Percentiles rank a stretch among this genome's conserved stretches.
phyloP scores from a whole-genome alignment of 2,113 vertebrate genomes.

The Malurus melanocephalus region DNA sequence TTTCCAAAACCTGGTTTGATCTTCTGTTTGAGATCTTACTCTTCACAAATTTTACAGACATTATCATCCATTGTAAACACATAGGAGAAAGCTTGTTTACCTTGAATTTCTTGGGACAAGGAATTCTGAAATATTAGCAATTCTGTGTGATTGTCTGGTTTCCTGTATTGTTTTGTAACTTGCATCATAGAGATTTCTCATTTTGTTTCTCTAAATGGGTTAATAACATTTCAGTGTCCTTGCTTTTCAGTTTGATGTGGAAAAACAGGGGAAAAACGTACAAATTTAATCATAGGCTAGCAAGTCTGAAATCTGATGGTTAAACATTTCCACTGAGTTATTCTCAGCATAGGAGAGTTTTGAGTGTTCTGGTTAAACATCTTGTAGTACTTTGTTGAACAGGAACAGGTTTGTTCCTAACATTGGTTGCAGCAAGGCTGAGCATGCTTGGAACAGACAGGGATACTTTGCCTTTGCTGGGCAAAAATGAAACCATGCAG shows the following conservation, averaged over 20 bases:
- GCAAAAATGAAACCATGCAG: not conserved
- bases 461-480: not conserved
- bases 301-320: conserved; percentile 17
- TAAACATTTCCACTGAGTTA: conserved; percentile 24
- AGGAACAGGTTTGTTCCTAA: not conserved
- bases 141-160: not conserved
- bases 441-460: not conserved
- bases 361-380: not conserved
- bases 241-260: conserved; percentile 40
- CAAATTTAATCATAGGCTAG: not conserved
- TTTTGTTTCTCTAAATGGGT: not conserved
- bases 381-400: not conserved
- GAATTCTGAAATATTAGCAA: not conserved
- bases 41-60: not conserved
- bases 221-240: not conserved
- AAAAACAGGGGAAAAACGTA: conserved; percentile 8
- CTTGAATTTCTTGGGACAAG: not conserved
- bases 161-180: not conserved
- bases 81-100: not conserved
- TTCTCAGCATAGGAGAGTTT: conserved; percentile 12
- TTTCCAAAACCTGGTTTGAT: not conserved
- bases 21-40: not conserved
- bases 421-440: not conserved
- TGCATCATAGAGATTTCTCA: not conserved
- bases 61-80: not conserved